Percentiles rank a stretch among this genome's conserved stretches.
phyloP scores from a whole-genome alignment of 1,140 invertebrate genomes.

The Trichoplusia ni region DNA sequence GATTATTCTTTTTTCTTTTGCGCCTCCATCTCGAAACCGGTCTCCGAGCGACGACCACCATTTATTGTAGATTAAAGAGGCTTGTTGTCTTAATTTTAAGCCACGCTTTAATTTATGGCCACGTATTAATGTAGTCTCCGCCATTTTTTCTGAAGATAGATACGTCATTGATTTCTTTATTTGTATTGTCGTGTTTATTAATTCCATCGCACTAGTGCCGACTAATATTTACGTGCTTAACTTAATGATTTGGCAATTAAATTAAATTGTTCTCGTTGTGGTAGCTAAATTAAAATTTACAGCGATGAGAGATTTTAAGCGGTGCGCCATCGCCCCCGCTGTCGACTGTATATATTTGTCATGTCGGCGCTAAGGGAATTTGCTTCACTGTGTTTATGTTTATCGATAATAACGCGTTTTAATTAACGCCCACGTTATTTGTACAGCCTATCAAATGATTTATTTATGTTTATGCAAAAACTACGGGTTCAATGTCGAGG shows the following conservation, averaged over 20 bases:
- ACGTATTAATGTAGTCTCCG: constrained; percentile 73
- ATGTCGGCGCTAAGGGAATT: constrained; percentile 45
- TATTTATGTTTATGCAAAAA: background rate
- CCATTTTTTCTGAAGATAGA: constrained; percentile 72
- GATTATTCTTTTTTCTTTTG: constrained; percentile 78
- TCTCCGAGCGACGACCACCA: constrained; percentile 74
- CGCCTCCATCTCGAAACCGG: constrained; percentile 76
- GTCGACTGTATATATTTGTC: constrained; percentile 51
- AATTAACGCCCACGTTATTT: constrained; percentile 11
- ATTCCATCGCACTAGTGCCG: constrained; percentile 67
- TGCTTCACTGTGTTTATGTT: constrained; percentile 32
- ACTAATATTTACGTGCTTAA: constrained; percentile 78
- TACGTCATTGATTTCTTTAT: constrained; percentile 75
- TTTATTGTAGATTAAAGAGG: constrained; percentile 81
- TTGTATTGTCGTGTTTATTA: constrained; percentile 64
- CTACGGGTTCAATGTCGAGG: constrained; percentile 38
- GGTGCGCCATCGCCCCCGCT: constrained; percentile 27
- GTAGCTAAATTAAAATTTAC: constrained; percentile 78
- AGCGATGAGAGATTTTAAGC: constrained; percentile 63
- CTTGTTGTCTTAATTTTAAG: constrained; percentile 81
- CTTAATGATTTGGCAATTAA: constrained; percentile 81
- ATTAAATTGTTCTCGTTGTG: constrained; percentile 78
- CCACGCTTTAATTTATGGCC: constrained; percentile 77
- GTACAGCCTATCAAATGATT: background rate
- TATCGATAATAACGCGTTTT: constrained; percentile 20